Base-by-base conservation (phyloP, 2,888 invertebrate genomes). In the Chalcis sispes region DNA sequence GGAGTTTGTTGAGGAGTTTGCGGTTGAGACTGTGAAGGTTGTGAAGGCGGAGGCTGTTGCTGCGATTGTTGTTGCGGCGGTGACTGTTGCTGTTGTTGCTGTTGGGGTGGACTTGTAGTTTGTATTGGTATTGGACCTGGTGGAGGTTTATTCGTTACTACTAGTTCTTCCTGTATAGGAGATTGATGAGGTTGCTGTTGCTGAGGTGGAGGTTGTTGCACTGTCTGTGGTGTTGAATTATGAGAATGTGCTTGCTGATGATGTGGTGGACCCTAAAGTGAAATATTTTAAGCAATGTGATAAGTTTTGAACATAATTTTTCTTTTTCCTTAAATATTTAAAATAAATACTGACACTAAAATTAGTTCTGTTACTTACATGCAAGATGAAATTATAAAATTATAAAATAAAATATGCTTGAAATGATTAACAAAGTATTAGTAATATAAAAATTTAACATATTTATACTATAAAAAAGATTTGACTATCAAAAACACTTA, bases 151-250 rank as follows among this genome's bases (percentile, higher is more conserved):
- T 79, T 85, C 18, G 83, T 85, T 13, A 86, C 83, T 50, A 87
- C 81, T 56, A 87, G 81, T 72, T 88, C 89, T 59, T 87, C 88
- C 61, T 84, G 87, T 58, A 89, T 88, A 75, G 82, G 78, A 62
- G 83, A 40, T 7, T 83, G 85, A 69, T 82, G 85, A 4, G 77
- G 81, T 56, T 81, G 71, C 58, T 82, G 83, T 56, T 82, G 75
- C 50, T 82, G 83, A 23, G 78, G 59, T 13, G 82, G 80, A 42
- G 81, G 81, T n/a, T 83, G 85, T 72, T 84, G 84, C 15, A 80
- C 27, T 20, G 80, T 79, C 32, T 82, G 85, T 59, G 83, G 82
- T 23, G 69, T 69, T 20, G 81, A 52, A 7, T 79, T 61, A 73
- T 83, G 84, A 20, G 80, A 61, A 20, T 84, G 84, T 25, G 42